Percentiles rank a stretch among this genome's conserved stretches.
Conservation (phyloP, 2,888 invertebrate genomes). For the Oscheius myriophilus region DNA sequence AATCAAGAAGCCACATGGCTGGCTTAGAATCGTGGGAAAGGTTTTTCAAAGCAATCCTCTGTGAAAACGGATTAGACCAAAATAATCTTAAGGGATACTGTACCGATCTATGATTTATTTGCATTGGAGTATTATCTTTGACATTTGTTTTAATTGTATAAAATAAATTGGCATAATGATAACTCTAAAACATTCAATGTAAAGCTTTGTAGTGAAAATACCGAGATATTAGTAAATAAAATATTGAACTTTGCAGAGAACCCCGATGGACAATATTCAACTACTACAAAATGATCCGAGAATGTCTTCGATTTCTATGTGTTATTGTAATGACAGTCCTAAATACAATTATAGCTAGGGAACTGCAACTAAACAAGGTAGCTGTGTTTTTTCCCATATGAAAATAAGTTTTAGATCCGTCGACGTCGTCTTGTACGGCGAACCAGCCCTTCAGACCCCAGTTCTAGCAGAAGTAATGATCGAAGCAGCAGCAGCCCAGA, state of each 20-base stretch:
- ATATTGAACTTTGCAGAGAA: conserved; percentile 47
- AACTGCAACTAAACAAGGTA: conserved; percentile 63
- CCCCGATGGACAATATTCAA: conserved; percentile 60
- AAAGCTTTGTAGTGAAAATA: too few species aligned
- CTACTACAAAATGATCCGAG: conserved; percentile 64
- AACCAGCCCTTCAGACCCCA: conserved; percentile 35
- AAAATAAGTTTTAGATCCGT: conserved; percentile 24
- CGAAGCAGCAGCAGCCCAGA: conserved; percentile 25
- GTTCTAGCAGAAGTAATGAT: neutral
- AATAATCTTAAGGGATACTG: neutral
- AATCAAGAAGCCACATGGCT: neutral
- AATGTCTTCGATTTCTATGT: conserved; percentile 60
- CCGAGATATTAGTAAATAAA: neutral
- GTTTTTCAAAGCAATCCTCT: neutral
- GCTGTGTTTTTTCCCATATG: neutral
- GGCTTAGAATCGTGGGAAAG: neutral
- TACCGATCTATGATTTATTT: too few species aligned
- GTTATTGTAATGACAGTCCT: conserved; percentile 62
- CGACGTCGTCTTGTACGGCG: conserved; percentile 38
- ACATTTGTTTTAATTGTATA: too few species aligned
- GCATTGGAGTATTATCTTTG: too few species aligned
- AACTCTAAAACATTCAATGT: too few species aligned
- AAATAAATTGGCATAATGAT: too few species aligned
- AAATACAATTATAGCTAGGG: conserved; percentile 61
- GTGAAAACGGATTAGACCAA: neutral